These are phyloP conservation scores for Eupleurogrammus muticus DNA, from an alignment of 2,797 vertebrate genomes.

Conservation along the genomic window DNA sequence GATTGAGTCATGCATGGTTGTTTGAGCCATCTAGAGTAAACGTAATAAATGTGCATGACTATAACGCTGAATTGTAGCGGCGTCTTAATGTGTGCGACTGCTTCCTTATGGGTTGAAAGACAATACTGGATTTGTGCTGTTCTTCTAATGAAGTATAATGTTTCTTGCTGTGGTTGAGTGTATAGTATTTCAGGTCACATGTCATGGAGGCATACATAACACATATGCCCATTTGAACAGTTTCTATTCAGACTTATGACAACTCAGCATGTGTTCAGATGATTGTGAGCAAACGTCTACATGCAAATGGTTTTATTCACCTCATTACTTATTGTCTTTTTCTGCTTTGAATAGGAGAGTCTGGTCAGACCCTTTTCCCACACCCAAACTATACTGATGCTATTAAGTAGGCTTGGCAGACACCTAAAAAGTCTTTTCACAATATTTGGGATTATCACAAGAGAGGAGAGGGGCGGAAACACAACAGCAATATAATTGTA, in stretches of 20 bases:
- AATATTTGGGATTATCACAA: no score
- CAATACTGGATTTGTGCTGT: conserved; percentile 44
- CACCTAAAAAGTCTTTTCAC: no score
- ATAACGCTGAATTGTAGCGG: conserved; percentile 82
- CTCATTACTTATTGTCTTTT: neutral
- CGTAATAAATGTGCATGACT: conserved; percentile 83
- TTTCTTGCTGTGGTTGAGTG: conserved; percentile 20
- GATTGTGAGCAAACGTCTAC: neutral
- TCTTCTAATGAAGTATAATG: conserved; percentile 60
- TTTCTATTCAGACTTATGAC: conserved; percentile 2
- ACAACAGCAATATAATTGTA: no score
- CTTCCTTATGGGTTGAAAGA: conserved; percentile 58
- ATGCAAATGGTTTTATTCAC: conserved; percentile 9
- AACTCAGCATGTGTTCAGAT: neutral
- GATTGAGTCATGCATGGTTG: conserved; percentile 87
- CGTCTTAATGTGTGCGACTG: conserved; percentile 74
- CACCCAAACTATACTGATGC: neutral
- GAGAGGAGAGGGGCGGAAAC: no score
- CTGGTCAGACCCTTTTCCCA: neutral
- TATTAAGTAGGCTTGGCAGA: neutral
- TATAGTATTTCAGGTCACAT: neutral
- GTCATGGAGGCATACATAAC: neutral
- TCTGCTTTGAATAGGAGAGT: neutral
- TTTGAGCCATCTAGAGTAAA: conserved; percentile 81
- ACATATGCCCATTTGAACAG: neutral